phyloP scores from a whole-genome alignment of 2,113 vertebrate genomes.

The Channa argus region DNA sequence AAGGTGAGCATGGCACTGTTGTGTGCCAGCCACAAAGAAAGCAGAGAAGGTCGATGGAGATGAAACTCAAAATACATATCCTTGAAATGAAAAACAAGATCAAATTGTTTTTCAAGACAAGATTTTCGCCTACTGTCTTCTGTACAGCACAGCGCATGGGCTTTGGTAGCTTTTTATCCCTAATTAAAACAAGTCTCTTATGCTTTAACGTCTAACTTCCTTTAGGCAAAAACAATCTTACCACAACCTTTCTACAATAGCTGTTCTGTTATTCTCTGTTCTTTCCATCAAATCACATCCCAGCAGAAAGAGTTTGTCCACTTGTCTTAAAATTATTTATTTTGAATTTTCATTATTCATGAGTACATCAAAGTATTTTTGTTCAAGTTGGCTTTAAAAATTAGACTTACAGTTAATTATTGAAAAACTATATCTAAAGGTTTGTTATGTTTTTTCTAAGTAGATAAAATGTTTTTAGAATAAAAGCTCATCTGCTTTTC shows the following conservation, averaged over 20 bases:
- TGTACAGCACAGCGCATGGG: constrained; percentile 4
- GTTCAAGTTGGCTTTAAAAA: not conserved
- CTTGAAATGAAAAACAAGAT: constrained; percentile 28
- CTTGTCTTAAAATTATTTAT: not conserved
- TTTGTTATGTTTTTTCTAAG: not conserved
- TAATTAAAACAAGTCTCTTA: not conserved
- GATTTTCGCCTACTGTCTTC: constrained; percentile 1
- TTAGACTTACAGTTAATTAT: not conserved
- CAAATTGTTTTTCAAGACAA: not conserved
- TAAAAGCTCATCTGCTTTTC: not conserved
- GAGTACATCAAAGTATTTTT: not conserved
- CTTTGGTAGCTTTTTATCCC: not conserved
- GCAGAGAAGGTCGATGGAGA: constrained; percentile 45
- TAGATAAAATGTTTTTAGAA: not conserved
- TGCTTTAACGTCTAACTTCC: not conserved
- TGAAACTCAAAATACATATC: constrained; percentile 38
- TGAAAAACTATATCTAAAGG: no score
- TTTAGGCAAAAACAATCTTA: not conserved
- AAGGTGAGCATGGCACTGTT: constrained; percentile 42
- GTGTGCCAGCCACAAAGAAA: constrained; percentile 43
- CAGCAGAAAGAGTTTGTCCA: not conserved
- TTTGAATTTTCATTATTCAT: not conserved
- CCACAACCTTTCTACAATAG: not conserved
- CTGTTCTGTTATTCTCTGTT: not conserved
- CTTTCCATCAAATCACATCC: not conserved